phyloP scores from a whole-genome alignment of 2,888 invertebrate genomes.

The Tetragonisca angustula region DNA sequence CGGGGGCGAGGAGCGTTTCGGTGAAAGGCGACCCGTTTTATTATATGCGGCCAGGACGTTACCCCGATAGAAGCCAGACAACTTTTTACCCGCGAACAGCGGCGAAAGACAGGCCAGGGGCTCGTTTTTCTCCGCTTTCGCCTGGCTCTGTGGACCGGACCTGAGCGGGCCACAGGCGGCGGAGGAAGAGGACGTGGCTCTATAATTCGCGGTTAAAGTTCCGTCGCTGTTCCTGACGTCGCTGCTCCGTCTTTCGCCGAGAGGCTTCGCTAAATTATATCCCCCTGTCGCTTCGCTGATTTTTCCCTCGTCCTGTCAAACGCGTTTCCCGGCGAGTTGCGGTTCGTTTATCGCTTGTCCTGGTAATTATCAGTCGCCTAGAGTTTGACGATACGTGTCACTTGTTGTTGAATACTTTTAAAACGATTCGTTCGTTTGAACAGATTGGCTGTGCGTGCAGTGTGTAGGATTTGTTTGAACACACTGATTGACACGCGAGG shows the following conservation, averaged over 20 bases:
- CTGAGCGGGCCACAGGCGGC: too few relatives aligned
- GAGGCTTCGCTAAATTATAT: slow-evolving; percentile 37
- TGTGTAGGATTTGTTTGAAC: too few relatives aligned
- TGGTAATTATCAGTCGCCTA: too few relatives aligned
- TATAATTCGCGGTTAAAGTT: slow-evolving; percentile 57
- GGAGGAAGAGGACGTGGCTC: neutral
- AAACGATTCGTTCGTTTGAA: too few relatives aligned
- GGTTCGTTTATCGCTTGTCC: too few relatives aligned
- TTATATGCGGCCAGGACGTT: slow-evolving; percentile 70
- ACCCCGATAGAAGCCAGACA: slow-evolving; percentile 65
- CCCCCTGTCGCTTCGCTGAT: neutral
- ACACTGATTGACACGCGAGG: too few relatives aligned
- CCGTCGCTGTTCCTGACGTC: slow-evolving; percentile 44
- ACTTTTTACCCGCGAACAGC: slow-evolving; percentile 61
- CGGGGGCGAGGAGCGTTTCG: slow-evolving; percentile 67
- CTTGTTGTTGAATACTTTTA: too few relatives aligned
- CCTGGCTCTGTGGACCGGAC: slow-evolving; percentile 7
- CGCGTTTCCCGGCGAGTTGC: too few relatives aligned
- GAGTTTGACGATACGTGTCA: too few relatives aligned
- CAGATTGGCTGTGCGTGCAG: too few relatives aligned
- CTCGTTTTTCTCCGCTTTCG: slow-evolving; percentile 51
- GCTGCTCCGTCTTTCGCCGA: slow-evolving; percentile 30
- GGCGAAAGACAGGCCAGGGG: slow-evolving; percentile 49
- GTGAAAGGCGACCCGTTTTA: slow-evolving; percentile 72
- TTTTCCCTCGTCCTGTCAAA: neutral